Base-by-base conservation (phyloP, 2,113 vertebrate genomes). In the Pterocles gutturalis region DNA sequence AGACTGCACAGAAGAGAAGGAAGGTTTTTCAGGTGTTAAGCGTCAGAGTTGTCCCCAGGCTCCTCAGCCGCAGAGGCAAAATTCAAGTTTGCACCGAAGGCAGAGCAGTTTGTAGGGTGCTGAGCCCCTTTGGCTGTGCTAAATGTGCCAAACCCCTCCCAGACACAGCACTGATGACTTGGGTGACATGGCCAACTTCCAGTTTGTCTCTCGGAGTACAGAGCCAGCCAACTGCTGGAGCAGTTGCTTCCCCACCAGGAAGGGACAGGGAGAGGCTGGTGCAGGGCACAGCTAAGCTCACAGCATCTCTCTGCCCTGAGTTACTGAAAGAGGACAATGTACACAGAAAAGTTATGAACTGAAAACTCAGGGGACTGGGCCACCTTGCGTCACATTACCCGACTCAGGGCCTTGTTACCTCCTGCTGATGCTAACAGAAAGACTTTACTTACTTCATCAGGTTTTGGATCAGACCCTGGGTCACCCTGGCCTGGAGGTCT, bases 1-100 rank as follows among this genome's bases (percentile, higher is more conserved):
- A 98, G 95, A 19, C 98, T 98, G 71, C 46, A 78, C 31, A 82
- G 81, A 90, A 86, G 60, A 81, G 53, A 82, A 79, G 20, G 28
- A 78, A 46, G 34, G 41, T 19, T 83, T 87, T 82, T 36, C 45
- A 70, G 5, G 0, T 31, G 36, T 22, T 65, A 53, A 62, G 36
- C 57, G 13, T 18, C 51, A 66, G 58, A 24, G 20, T 1, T 65
- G 54, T 38, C 49, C 66, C 49, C 38, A 69, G 16, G 26, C 26
- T 92, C 25, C 51, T 71, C 66, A 88, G 73, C 5, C 71, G 86
- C 25, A 87, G 54, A 45, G 20, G 20, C 1, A 11, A 80, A 83
- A 87, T 48, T 80, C n/a, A 69, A 70, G 24, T 2, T 57, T 62
- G 13, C 49, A 77, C 29, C 1, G 1, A 41, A 66, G 28, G 17